These are phyloP conservation scores for Rhyacichthys aspro DNA, from an alignment of 2,797 vertebrate genomes.

Conservation along the genomic window DNA sequence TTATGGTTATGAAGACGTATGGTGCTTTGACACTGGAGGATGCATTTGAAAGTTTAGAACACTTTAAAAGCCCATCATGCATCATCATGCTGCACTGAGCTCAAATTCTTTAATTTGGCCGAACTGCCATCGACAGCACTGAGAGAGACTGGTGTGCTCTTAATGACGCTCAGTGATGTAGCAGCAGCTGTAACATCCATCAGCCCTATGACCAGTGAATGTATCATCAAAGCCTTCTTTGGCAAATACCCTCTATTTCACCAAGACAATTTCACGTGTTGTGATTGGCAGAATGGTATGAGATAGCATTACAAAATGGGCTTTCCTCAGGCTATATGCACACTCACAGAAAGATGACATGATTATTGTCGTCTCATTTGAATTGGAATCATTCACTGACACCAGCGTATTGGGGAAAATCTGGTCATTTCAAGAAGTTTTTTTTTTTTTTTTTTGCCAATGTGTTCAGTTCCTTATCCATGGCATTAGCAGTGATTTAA, in stretches of 20 bases:
- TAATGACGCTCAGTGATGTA: constrained; percentile 6
- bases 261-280: constrained; percentile 7
- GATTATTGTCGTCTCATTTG: constrained; percentile 5
- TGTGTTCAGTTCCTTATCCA: constrained; percentile 15
- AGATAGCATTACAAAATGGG: background rate
- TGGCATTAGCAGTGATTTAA: constrained; percentile 17
- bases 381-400: constrained; percentile 8
- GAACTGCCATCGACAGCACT: background rate
- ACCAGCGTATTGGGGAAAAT: background rate
- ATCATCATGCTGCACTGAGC: constrained; percentile 5
- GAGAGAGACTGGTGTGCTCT: constrained; percentile 6
- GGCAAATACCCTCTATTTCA: background rate
- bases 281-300: constrained; percentile 3
- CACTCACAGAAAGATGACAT: background rate
- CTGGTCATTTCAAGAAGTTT: background rate
- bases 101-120: constrained; percentile 3
- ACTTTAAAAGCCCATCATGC: constrained; percentile 23
- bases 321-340: constrained; percentile 1
- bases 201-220: constrained; percentile 1
- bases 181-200: constrained; percentile 27
- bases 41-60: constrained; percentile 19
- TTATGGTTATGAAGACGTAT: constrained; percentile 33
- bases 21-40: constrained; percentile 6
- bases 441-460: background rate
- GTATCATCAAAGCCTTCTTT: constrained; percentile 14